phyloP scores from a whole-genome alignment of 2,113 vertebrate genomes.

The Chascanopsetta lugubris region DNA sequence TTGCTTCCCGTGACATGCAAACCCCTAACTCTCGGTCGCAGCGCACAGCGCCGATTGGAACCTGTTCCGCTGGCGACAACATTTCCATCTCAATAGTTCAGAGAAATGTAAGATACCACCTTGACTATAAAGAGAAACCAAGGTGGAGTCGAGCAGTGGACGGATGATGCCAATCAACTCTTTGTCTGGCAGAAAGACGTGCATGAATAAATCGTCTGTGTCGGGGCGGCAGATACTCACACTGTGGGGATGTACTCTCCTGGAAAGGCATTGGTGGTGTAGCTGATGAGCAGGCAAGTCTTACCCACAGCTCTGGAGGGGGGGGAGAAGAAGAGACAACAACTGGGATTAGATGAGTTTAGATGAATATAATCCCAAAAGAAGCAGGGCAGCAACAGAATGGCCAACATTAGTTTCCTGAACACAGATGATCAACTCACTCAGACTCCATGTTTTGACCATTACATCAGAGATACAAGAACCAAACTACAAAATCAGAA shows the following conservation, averaged over 20 bases:
- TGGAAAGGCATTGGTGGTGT: slow-evolving; percentile 98
- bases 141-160: slow-evolving; percentile 16
- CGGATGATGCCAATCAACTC: not conserved
- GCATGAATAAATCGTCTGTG: slow-evolving; percentile 29
- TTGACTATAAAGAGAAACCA: not conserved
- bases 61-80: not conserved
- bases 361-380: too few relatives aligned
- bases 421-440: not conserved
- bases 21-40: not conserved
- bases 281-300: slow-evolving; percentile 99
- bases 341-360: too few relatives aligned
- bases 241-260: slow-evolving; percentile 99
- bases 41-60: not conserved
- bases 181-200: slow-evolving; percentile 5
- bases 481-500: not conserved
- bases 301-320: slow-evolving; percentile 95
- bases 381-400: not conserved
- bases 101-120: not conserved
- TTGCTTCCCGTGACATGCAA: not conserved
- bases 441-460: not conserved
- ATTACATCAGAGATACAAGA: too few relatives aligned
- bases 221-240: slow-evolving; percentile 83
- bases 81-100: slow-evolving; percentile 1
- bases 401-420: not conserved
- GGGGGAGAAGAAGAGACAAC: slow-evolving; percentile 27